Conservation (phyloP, 2,888 invertebrate species). For the Eugnorisma glareosa region DNA sequence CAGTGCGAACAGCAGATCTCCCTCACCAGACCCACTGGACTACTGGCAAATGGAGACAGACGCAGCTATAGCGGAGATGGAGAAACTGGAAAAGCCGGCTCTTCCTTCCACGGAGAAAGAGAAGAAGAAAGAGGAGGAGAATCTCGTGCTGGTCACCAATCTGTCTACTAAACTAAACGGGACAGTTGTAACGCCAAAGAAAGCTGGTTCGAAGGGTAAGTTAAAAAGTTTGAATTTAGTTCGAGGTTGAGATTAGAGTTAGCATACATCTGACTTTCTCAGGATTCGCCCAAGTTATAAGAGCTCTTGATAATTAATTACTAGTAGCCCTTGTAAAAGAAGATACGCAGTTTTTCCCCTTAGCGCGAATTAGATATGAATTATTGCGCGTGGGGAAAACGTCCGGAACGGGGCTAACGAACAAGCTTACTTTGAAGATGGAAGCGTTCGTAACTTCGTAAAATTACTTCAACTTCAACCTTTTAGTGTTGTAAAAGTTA, state of each 20-base stretch:
- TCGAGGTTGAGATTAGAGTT: neutral
- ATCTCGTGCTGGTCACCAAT: slow-evolving; percentile 69
- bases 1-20: slow-evolving; percentile 81
- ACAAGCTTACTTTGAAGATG: neutral
- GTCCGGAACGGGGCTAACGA: neutral
- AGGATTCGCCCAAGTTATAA: neutral
- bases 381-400: neutral
- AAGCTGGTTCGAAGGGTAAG: slow-evolving; percentile 78
- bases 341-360: neutral
- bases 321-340: neutral
- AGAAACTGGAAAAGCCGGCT: slow-evolving; percentile 72
- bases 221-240: neutral
- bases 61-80: slow-evolving; percentile 70
- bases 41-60: slow-evolving; percentile 87
- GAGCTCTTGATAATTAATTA: neutral
- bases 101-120: slow-evolving; percentile 43
- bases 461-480: neutral
- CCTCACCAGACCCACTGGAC: slow-evolving; percentile 77
- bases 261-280: neutral
- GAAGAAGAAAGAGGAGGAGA: slow-evolving; percentile 64
- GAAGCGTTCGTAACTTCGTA: neutral
- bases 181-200: slow-evolving; percentile 79
- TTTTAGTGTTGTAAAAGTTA: neutral
- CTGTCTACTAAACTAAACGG: slow-evolving; percentile 81
- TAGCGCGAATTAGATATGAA: neutral